Conservation (phyloP, 2,113 vertebrate genomes). For the Leucopternis melanops region DNA sequence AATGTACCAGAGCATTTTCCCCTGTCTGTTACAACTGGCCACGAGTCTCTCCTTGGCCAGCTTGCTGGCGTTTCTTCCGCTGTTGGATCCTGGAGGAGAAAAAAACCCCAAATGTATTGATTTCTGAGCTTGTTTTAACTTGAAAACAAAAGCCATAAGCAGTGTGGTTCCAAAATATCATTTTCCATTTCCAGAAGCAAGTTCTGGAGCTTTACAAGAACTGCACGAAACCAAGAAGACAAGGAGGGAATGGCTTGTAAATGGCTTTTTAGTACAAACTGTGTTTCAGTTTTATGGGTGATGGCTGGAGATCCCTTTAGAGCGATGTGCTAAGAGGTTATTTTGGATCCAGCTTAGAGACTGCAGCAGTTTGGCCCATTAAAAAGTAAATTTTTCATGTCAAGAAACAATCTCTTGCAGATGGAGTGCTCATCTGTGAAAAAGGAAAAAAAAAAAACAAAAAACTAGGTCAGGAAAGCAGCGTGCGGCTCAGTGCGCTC, state of each 20-base stretch:
- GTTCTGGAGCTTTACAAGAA: background rate
- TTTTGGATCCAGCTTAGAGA: background rate
- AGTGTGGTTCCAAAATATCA: background rate
- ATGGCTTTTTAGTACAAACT: background rate
- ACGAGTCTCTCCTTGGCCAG: background rate
- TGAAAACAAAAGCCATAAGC: background rate
- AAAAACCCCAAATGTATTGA: background rate
- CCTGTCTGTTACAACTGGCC: background rate
- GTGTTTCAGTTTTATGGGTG: background rate
- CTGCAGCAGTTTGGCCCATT: conserved; percentile 22
- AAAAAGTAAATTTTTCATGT: conserved; percentile 55
- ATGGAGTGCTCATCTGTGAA: background rate
- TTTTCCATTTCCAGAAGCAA: background rate
- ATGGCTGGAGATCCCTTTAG: conserved; percentile 5
- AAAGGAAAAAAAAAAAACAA: too few relatives aligned
- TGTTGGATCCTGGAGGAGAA: background rate
- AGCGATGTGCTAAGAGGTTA: background rate
- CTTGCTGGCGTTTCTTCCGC: background rate
- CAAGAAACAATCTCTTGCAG: background rate
- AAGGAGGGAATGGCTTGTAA: background rate
- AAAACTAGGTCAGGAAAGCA: background rate
- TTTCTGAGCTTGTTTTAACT: background rate
- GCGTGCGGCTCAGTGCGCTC: rapidly evolving
- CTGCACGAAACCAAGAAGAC: background rate
- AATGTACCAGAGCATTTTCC: background rate